A percentile compares a stretch with the other conserved stretches of the same genome.
Evolutionary conservation across 2,113 vertebrate genomes (phyloP).

Genomic region (Ameiurus melas): DNA sequence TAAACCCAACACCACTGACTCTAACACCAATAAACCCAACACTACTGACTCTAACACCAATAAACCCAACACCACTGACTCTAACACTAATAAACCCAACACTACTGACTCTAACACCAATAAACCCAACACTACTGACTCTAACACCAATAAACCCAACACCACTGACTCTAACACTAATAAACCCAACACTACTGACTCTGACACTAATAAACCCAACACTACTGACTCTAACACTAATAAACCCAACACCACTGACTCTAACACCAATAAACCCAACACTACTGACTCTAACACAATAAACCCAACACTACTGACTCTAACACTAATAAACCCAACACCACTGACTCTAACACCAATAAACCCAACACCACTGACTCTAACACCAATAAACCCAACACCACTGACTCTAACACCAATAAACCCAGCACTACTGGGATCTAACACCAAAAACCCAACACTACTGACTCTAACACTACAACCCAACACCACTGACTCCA

Average conservation of each 20-base stretch:
- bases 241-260: neutral
- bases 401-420: neutral
- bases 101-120: neutral
- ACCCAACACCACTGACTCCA: neutral
- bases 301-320: neutral
- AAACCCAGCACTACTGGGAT: neutral
- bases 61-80: neutral
- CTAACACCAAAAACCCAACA: neutral
- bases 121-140: neutral
- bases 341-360: neutral
- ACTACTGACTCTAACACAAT: neutral
- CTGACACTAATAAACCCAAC: neutral
- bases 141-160: no score
- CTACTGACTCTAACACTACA: neutral
- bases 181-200: neutral
- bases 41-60: neutral
- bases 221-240: neutral
- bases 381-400: neutral
- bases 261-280: neutral
- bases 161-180: no score
- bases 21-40: neutral
- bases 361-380: neutral
- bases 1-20: neutral
- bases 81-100: neutral
- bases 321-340: neutral